A percentile compares a stretch with the other conserved stretches of the same genome.
Evolutionary conservation across 2,113 vertebrate species (phyloP).

Genomic region (Caloenas nicobarica): DNA sequence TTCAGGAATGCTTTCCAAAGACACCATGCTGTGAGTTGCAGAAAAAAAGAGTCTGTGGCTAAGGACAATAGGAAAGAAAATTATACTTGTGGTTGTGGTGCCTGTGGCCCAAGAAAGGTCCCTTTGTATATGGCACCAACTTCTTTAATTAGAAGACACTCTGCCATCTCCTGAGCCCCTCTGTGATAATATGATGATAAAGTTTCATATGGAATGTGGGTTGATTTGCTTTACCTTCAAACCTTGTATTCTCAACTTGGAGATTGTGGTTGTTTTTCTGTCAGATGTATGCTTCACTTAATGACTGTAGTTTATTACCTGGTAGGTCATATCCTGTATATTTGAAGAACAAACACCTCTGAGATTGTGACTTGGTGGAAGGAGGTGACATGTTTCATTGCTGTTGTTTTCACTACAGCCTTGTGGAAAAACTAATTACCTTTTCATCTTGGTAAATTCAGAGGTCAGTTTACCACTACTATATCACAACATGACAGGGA

Average conservation of each 20-base stretch:
- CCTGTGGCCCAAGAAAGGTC: background rate
- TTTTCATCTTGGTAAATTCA: conserved; percentile 90
- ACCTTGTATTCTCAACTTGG: conserved; percentile 62
- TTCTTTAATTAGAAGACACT: conserved; percentile 56
- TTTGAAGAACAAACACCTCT: conserved; percentile 79
- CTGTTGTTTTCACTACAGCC: conserved; percentile 82
- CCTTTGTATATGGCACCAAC: background rate
- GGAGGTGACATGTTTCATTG: conserved; percentile 80
- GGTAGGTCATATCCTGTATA: conserved; percentile 77
- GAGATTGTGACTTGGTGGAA: conserved; percentile 79
- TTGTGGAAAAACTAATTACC: conserved; percentile 90
- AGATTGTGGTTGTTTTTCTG: conserved; percentile 73
- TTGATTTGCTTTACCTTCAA: conserved; percentile 74
- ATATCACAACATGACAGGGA: conserved; percentile 87
- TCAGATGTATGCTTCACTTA: conserved; percentile 68
- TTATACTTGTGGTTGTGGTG: background rate
- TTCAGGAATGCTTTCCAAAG: background rate
- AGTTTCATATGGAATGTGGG: conserved; percentile 55
- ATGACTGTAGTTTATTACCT: conserved; percentile 80
- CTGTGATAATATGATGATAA: conserved; percentile 21
- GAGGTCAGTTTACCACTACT: conserved; percentile 84
- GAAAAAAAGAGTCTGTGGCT: background rate
- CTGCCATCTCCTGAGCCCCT: conserved; percentile 34
- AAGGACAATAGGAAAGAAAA: background rate
- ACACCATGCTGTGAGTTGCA: background rate